Evolutionary conservation across 1,140 invertebrate species (phyloP).

Genomic region (Bombus impatiens): DNA sequence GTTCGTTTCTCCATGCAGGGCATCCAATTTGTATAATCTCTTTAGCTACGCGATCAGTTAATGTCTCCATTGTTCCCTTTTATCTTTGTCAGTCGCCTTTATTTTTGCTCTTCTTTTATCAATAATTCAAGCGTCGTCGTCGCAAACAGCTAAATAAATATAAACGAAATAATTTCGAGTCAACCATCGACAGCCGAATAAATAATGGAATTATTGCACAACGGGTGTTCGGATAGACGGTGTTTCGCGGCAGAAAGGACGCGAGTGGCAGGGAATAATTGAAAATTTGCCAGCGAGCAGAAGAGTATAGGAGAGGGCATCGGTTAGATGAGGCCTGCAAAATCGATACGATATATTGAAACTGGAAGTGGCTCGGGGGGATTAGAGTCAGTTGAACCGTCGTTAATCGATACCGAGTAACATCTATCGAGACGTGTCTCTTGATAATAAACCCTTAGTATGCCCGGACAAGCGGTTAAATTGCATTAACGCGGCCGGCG

Average conservation of each 20-base stretch:
- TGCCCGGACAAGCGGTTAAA: conserved; percentile 54
- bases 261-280: conserved; percentile 28
- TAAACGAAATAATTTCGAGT: background rate
- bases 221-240: background rate
- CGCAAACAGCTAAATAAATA: background rate
- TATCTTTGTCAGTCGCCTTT: background rate
- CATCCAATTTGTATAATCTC: conserved; percentile 3
- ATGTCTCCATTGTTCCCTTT: background rate
- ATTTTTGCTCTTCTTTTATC: background rate
- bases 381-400: conserved; percentile 63
- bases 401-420: conserved; percentile 67
- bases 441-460: conserved; percentile 63
- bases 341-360: conserved; percentile 63
- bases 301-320: background rate
- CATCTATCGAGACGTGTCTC: conserved; percentile 66
- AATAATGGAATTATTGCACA: background rate
- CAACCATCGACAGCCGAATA: too few relatives aligned
- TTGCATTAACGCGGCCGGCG: conserved; percentile 57
- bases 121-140: background rate
- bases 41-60: background rate
- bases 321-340: conserved; percentile 51
- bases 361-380: conserved; percentile 62
- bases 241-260: background rate
- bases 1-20: background rate
- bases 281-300: conserved; percentile 39